phyloP scores from a whole-genome alignment of 1,140 invertebrate species.

The Bombus soroeensis region DNA sequence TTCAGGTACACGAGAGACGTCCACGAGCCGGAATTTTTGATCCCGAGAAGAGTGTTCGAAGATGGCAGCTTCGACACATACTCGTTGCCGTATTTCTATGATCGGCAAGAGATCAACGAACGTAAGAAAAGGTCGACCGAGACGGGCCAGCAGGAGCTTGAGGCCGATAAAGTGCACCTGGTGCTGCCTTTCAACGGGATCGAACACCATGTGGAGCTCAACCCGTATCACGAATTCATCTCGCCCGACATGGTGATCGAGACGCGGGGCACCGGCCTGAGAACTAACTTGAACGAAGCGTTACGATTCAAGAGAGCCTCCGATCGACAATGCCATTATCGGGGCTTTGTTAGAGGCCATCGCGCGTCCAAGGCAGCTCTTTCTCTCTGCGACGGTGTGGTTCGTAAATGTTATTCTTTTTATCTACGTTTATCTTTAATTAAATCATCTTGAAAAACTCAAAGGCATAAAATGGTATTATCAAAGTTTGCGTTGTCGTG shows the following conservation, averaged over 20 bases:
- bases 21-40: conserved; percentile 79
- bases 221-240: conserved; percentile 84
- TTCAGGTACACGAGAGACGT: conserved; percentile 79
- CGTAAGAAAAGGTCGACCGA: conserved; percentile 65
- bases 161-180: conserved; percentile 81
- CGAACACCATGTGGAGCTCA: conserved; percentile 82
- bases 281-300: conserved; percentile 67
- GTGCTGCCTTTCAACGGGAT: conserved; percentile 80
- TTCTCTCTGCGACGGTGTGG: conserved; percentile 86
- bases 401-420: conserved; percentile 76
- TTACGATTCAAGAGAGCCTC: conserved; percentile 62
- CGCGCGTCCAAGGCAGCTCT: conserved; percentile 83
- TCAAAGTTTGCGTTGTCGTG: too few species aligned
- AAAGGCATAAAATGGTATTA: too few species aligned
- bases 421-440: too few species aligned
- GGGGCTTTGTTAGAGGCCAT: conserved; percentile 82
- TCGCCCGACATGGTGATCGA: conserved; percentile 85
- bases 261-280: conserved; percentile 72
- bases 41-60: conserved; percentile 81
- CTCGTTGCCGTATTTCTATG: conserved; percentile 80
- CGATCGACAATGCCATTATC: conserved; percentile 84
- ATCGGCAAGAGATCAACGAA: conserved; percentile 66
- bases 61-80: conserved; percentile 82
- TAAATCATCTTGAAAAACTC: too few species aligned
- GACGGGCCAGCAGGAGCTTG: conserved; percentile 49